Base-by-base conservation (phyloP, 1,140 invertebrate species). In the Caenorhabditis remanei region DNA sequence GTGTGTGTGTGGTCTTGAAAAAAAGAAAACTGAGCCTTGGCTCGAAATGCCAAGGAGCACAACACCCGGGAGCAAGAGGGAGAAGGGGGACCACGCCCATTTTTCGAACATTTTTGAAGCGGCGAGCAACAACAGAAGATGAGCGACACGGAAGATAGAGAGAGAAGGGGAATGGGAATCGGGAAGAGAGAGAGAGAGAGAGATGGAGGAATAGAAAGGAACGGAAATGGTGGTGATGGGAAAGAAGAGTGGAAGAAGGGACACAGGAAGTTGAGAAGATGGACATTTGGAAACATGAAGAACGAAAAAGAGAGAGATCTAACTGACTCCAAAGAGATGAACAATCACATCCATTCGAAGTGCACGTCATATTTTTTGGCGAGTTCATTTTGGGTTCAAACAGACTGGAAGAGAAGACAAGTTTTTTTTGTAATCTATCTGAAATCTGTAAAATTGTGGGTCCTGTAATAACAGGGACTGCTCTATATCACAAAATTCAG, bases 61-160 rank as follows among this genome's bases (percentile, higher is more conserved):
- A 40, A 71, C 65, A 71, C 46, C 40, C 41, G 40, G 46, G 46
- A 79, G 46, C 46, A 32, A 32, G 32, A 32, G 41, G 21, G 14
- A 79, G 40, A 79, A 50, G 46, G 65, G 40, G 8, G 71, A 50
- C 71, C 71, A 79, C 71, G 71, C 71, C 71, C 71, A 50, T 50
- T 79, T 79, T 79, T 79, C 71, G 71, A 79, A 79, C 71, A 79
- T 79, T 79, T 79, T 79, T 79, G 71, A 79, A 79, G 71, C 71
- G 41, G 11, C 11, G 43, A 50, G 71, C 46, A 50, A 79, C 43
- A 50, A 50, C n/a, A 79, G 71, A 79, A 79, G 71, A 79, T 79
- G 71, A 79, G 71, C 71, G 21, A 79, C 71, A 79, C 71, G 71
- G 71, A 79, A 48, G n/a, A 67, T 32, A 16, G 19, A 50, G 46